A percentile compares a stretch with the other conserved stretches of the same genome.
Conservation (phyloP, 2,888 invertebrate species). For the Mythimna vitellina region DNA sequence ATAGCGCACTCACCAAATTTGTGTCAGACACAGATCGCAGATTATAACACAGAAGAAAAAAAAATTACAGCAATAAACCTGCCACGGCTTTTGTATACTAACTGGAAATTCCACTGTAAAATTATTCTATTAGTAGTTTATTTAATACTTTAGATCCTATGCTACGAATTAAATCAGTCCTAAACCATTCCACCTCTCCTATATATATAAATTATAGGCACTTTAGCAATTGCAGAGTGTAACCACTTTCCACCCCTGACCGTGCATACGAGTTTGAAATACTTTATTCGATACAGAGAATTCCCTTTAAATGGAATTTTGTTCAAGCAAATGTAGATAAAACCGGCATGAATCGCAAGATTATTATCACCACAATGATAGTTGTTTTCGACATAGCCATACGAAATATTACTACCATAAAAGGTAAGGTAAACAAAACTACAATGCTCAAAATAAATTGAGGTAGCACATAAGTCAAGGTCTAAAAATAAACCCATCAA, state of each 20-base stretch:
- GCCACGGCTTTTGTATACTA: background rate
- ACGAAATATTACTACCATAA: constrained; percentile 25
- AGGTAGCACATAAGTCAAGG: constrained; percentile 10
- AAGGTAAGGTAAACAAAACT: constrained; percentile 27
- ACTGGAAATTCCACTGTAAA: too few species aligned
- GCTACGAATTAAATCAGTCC: too few species aligned
- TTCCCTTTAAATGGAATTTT: background rate
- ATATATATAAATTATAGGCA: too few species aligned
- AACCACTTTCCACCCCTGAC: too few species aligned
- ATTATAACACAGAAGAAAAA: too few species aligned
- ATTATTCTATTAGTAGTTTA: too few species aligned
- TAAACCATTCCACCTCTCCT: too few species aligned
- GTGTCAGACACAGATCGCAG: too few species aligned
- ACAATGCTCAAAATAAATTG: constrained; percentile 5
- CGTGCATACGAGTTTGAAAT: background rate
- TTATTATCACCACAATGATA: constrained; percentile 6
- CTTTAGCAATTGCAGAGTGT: too few species aligned
- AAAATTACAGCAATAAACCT: too few species aligned
- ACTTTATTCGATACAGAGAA: background rate
- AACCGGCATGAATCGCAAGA: constrained; percentile 8
- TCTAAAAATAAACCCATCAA: constrained; percentile 5
- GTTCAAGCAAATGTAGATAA: background rate
- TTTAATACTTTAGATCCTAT: too few species aligned
- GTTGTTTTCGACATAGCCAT: constrained; percentile 12
- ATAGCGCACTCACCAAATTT: too few species aligned